Percentiles rank a stretch among this genome's conserved stretches.
Conservation (phyloP, 2,888 invertebrate genomes). For the Synanthedon andrenaeformis region DNA sequence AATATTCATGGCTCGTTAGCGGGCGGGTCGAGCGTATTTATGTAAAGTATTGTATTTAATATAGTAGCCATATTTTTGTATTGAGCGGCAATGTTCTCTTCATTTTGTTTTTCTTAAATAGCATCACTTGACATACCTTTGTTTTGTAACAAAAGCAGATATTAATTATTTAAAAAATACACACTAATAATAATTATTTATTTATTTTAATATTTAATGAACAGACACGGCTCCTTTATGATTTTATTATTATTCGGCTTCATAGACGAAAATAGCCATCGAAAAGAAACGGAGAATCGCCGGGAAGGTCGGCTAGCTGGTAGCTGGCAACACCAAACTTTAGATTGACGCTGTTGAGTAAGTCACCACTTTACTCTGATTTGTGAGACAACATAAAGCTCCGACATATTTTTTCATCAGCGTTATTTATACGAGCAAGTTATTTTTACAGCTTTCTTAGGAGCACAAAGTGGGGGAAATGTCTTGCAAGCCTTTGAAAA, state of each 20-base stretch:
- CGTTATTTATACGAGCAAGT: slow-evolving; percentile 45
- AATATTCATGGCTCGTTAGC: slow-evolving; percentile 64
- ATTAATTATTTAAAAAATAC: not conserved
- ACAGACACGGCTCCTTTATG: too few relatives aligned
- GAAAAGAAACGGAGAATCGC: too few relatives aligned
- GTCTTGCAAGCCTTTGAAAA: slow-evolving; percentile 42
- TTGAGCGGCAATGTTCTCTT: not conserved
- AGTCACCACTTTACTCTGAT: slow-evolving; percentile 34
- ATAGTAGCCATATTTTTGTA: not conserved
- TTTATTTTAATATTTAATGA: not conserved
- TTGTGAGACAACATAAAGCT: slow-evolving; percentile 36
- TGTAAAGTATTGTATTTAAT: slow-evolving; percentile 26
- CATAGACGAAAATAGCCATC: too few relatives aligned
- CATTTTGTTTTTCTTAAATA: not conserved
- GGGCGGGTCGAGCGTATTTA: slow-evolving; percentile 36
- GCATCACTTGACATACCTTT: not conserved
- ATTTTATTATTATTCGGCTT: too few relatives aligned
- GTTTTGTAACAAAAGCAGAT: not conserved
- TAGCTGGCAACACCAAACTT: not conserved
- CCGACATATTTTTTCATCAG: slow-evolving; percentile 44
- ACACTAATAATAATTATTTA: not conserved
- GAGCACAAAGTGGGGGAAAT: slow-evolving; percentile 34
- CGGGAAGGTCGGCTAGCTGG: too few relatives aligned
- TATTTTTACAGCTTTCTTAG: slow-evolving; percentile 46
- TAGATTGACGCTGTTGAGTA: slow-evolving; percentile 25